Evolutionary conservation across 1,140 invertebrate genomes (phyloP).

Genomic region (Atta cephalotes): DNA sequence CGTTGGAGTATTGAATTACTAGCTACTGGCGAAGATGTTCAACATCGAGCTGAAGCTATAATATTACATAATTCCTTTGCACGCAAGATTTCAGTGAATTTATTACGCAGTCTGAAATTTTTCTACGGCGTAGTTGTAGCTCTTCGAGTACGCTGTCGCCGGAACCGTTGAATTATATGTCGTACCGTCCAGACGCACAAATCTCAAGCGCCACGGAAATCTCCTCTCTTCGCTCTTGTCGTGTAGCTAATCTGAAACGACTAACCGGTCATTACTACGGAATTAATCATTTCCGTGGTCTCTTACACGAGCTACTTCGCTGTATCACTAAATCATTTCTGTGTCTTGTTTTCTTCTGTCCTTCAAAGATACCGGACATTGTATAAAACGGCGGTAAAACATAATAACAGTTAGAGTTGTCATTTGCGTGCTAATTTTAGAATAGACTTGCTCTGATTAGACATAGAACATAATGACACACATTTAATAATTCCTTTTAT

Average conservation of each 20-base stretch:
- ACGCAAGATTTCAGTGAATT: conserved; percentile 10
- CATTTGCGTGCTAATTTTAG: background rate
- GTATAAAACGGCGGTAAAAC: background rate
- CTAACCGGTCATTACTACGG: conserved; percentile 79
- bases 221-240: conserved; percentile 56
- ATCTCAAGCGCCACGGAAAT: conserved; percentile 72
- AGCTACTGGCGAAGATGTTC: conserved; percentile 21
- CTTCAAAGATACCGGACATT: conserved; percentile 40
- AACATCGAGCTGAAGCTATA: conserved; percentile 15
- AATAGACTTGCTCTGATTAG: background rate
- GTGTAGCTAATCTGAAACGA: conserved; percentile 78
- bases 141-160: conserved; percentile 10
- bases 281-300: conserved; percentile 81
- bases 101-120: conserved; percentile 48
- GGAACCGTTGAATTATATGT: conserved; percentile 79
- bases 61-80: conserved; percentile 31
- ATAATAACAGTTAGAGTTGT: background rate
- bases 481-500: background rate
- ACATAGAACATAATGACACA: background rate
- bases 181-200: conserved; percentile 78
- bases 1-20: conserved; percentile 9
- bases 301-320: conserved; percentile 57
- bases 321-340: conserved; percentile 67
- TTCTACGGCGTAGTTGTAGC: conserved; percentile 22
- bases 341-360: conserved; percentile 14